Conservation (phyloP, 2,888 invertebrate genomes). For the Julus scanicus region DNA sequence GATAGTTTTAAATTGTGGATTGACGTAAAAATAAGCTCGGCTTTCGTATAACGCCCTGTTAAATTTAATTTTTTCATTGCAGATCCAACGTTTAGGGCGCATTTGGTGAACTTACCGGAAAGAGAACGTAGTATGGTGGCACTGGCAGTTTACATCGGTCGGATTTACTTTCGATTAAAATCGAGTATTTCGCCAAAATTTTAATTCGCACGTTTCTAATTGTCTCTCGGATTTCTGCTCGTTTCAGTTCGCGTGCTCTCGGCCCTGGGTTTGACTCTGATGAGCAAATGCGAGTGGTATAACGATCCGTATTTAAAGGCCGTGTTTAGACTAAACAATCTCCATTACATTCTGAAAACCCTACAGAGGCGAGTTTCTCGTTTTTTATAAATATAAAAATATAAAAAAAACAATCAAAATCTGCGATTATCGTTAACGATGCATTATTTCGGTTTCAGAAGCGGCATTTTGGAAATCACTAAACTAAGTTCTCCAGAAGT, state of each 20-base stretch:
- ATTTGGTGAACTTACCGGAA: conserved; percentile 21
- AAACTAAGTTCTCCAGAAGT: conserved; percentile 79
- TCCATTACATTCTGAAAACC: conserved; percentile 92
- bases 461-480: conserved; percentile 83
- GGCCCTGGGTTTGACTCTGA: conserved; percentile 87
- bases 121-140: conserved; percentile 49
- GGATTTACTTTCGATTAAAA: no score
- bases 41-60: no score
- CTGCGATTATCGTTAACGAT: conserved; percentile 23
- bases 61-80: not conserved
- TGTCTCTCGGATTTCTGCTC: no score
- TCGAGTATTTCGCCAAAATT: no score
- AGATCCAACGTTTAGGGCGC: conserved; percentile 47
- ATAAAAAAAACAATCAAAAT: not conserved
- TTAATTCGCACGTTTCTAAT: conserved; percentile 31
- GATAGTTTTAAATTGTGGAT: no score
- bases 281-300: conserved; percentile 92
- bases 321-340: conserved; percentile 90
- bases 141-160: conserved; percentile 73
- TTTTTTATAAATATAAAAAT: no score
- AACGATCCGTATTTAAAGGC: conserved; percentile 82
- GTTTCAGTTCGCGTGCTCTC: conserved; percentile 86
- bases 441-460: conserved; percentile 61
- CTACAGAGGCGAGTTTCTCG: conserved; percentile 74
- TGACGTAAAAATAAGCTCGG: no score